Percentiles rank a stretch among this genome's conserved stretches.
Evolutionary conservation across 1,140 invertebrate species (phyloP).

Genomic region (Proales similis): DNA sequence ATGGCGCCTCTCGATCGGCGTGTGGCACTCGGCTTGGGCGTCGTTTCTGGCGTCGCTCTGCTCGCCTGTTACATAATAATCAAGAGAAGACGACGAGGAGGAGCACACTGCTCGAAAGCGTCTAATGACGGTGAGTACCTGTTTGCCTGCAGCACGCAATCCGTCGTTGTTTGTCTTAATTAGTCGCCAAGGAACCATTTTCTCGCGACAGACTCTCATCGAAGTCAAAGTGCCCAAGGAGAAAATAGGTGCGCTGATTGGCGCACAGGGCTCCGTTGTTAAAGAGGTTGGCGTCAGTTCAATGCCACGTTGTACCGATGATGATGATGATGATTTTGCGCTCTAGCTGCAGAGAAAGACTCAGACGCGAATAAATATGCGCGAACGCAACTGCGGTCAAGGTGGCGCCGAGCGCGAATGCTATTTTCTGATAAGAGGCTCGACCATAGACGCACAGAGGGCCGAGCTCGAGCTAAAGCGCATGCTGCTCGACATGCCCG

Average conservation of each 20-base stretch:
- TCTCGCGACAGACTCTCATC: conserved; percentile 46
- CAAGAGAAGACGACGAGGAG: too few relatives aligned
- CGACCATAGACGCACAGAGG: conserved; percentile 8
- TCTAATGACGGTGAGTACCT: too few relatives aligned
- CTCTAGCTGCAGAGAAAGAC: conserved; percentile 26
- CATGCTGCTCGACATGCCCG: conserved; percentile 3
- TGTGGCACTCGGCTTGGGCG: too few relatives aligned
- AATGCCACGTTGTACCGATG: background rate
- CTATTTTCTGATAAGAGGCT: conserved; percentile 11
- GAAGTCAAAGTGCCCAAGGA: conserved; percentile 44
- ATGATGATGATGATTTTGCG: background rate
- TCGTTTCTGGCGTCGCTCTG: too few relatives aligned
- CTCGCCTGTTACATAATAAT: too few relatives aligned
- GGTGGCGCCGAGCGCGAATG: background rate
- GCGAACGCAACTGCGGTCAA: background rate
- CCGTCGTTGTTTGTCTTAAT: too few relatives aligned
- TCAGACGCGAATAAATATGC: conserved; percentile 26
- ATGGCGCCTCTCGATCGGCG: too few relatives aligned
- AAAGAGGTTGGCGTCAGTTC: conserved; percentile 42
- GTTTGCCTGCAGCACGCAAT: too few relatives aligned
- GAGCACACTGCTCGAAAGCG: too few relatives aligned
- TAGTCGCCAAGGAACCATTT: too few relatives aligned
- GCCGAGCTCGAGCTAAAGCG: conserved; percentile 29
- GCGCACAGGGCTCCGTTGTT: conserved; percentile 44
- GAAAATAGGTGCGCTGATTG: conserved; percentile 45